Evolutionary conservation across 2,797 vertebrate species (phyloP), one percentile per base, ranked within the genome.

Genomic region (Danio tinwini): DNA sequence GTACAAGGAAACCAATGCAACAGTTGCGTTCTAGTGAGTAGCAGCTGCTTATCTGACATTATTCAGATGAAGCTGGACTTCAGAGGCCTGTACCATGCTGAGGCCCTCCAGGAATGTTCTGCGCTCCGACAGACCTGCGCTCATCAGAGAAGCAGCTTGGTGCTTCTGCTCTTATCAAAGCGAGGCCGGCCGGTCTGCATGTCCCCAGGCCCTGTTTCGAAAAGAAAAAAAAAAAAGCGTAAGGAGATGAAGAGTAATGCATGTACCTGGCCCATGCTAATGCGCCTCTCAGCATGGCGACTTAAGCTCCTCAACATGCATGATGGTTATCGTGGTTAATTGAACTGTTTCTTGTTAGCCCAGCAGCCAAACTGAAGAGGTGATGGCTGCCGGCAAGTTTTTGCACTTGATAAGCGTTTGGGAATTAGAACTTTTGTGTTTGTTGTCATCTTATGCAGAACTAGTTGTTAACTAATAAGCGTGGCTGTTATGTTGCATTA

Each of bases 51-150:
- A 77, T 71, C 81, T 81, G 37, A 29, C 64, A 39, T 79, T 79
- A 81, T 81, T 83, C 74, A 82, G 80, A 81, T 88, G 75, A 81
- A 80, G 78, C 59, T 69, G 72, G 58, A 83, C 81, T 82, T 83
- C 61, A 77, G 82, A 79, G 75, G 19, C 72, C 63, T 83, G 68
- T 76, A 63, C 76, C 67, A 74, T 72, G 74, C 82, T 83, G 85
- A 62, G 82, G 84, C 82, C 83, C 80, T 86, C 84, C 87, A 83
- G 87, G 86, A 81, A 73, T 19, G 17, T 63, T 49, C 78, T 50
- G 50, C 52, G 70, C 84, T 68, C 82, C 82, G 83, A 37, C 50
- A 68, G 67, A 62, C 80, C 74, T 62, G 78, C 8, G 49, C 74
- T 82, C 73, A 61, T 78, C 70, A 72, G 72, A 72, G 71, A 80